Evolutionary conservation across 1,140 invertebrate genomes (phyloP), one percentile per base, ranked within the genome.

Genomic region (Pachyrhynchus sulphureomaculatus): DNA sequence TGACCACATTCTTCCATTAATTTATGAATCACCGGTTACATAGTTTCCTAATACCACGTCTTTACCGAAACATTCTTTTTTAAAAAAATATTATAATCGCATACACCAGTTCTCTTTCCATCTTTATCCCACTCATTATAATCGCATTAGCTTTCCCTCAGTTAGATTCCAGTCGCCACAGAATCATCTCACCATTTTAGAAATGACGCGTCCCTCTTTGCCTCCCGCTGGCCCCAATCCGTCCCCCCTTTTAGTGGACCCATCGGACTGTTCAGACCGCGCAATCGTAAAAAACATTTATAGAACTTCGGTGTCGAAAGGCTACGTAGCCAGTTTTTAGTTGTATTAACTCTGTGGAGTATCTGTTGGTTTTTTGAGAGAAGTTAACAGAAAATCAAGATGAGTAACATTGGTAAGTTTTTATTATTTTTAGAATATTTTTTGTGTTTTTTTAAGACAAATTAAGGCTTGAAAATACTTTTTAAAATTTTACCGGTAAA

Each of bases 391-490:
- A 29, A 33, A 34, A n/a, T 4, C 51, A 53, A 37, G 33, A 53
- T 53, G 51, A 37, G 32, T 18, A 32, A 48, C 23, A 53, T 53
- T 37, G 51, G 51, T 53, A 53, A 53, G 51, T 53, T 24, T 47
- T 47, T 29, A 20, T 3, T 15, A 3, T 17, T 5, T 39, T 2
- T 39, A 17, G 6, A 18, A 6, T 4, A 5, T 29, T 17, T 18
- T 47, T 13, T 1, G 26, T 2, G 1, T 29, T 6, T 1, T 6
- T 29, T 29, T 9, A 29, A 29, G 12, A 2, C 12, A 6, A 1
- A 9, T 29, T 9, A 2, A 1, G 12, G 6, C 12, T 29, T 10
- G 12, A 29, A 29, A 26, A 4, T 3, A 10, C 8, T 6, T 2
- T 29, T 29, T 2, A 29, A 29, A 29, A 29, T 6, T 29, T 29